A percentile compares a stretch with the other conserved stretches of the same genome.
Evolutionary conservation across 2,113 vertebrate species (phyloP).

Genomic region (Gambusia affinis): DNA sequence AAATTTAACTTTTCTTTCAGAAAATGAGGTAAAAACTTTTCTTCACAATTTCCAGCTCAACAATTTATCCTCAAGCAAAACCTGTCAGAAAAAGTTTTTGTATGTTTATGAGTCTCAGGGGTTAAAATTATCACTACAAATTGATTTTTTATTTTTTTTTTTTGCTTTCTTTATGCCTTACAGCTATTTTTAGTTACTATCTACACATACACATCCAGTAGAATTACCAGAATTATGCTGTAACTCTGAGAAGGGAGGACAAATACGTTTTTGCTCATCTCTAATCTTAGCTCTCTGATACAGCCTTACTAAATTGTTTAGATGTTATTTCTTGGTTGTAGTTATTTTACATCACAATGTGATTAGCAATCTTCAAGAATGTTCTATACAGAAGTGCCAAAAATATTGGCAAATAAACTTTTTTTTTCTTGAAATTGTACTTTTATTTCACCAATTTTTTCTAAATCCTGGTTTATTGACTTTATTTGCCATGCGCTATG

Average conservation of each 20-base stretch:
- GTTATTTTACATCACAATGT: constrained; percentile 8
- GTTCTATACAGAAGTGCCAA: not conserved
- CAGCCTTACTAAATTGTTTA: constrained; percentile 9
- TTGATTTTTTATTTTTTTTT: constrained; percentile 4
- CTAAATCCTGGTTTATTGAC: constrained; percentile 22
- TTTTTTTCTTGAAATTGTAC: not conserved
- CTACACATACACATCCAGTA: not conserved
- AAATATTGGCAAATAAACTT: constrained; percentile 14
- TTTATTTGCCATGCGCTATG: constrained; percentile 9
- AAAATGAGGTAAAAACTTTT: not conserved
- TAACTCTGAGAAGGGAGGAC: not conserved
- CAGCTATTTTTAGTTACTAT: not conserved
- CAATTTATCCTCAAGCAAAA: not conserved
- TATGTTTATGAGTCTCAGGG: constrained; percentile 3
- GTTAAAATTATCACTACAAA: constrained; percentile 46
- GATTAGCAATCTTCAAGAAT: not conserved
- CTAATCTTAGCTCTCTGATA: not conserved
- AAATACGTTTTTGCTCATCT: not conserved
- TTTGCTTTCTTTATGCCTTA: not conserved
- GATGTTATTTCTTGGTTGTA: not conserved
- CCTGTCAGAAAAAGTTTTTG: constrained; percentile 5
- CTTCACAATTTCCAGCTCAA: not conserved
- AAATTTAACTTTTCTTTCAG: not conserved
- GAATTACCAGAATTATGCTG: not conserved
- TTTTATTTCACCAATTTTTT: constrained; percentile 31